Evolutionary conservation across 2,888 invertebrate genomes (phyloP), one percentile per base, ranked within the genome.

Genomic region (Agrilus cyanescens): DNA sequence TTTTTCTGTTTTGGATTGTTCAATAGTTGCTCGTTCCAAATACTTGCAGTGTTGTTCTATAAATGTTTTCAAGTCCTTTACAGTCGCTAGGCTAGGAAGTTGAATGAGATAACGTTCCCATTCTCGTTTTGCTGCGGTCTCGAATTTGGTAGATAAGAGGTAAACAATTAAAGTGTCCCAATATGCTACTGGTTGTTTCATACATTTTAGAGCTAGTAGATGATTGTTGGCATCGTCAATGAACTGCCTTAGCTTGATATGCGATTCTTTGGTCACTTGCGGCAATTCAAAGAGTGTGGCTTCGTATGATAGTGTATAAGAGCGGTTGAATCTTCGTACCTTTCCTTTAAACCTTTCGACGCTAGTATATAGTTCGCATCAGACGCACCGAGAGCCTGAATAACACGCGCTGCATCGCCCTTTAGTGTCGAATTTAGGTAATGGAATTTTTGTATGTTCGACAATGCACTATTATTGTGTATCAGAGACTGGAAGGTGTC

Each of bases 151-250:
- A 2, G 42, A 37, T 16, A 50, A 25, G 12, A 45, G 20, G 38
- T 46, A 43, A 5, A 49, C 39, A 34, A 50, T 30, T 12, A 48
- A 10, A 12, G 45, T 40, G 29, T 48, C 45, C 46, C 48, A 50
- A 16, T 40, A 34, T 4, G 35, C 31, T 4, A 43, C 43, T 8
- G 45, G 45, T 20, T 45, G 40, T 12, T 40, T 18, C 12, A 47
- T 15, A 29, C 37, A 31, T 33, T 32, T 37, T 25, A 47, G 30
- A 7, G 43, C 45, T 3, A 43, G 12, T 25, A 43, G 8, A 43
- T 46, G 35, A 32, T 36, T 34, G 5, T 30, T 13, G 10, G 40
- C 29, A 20, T 18, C 31, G 18, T 47, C 40, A n/a, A 47, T 37
- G 29, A 47, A 25, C 25, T 25, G 25, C 10, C 25, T 10, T 25